These are phyloP conservation scores for Ginglymostoma cirratum DNA, from an alignment of 2,113 vertebrate species.

Conservation along the genomic window DNA sequence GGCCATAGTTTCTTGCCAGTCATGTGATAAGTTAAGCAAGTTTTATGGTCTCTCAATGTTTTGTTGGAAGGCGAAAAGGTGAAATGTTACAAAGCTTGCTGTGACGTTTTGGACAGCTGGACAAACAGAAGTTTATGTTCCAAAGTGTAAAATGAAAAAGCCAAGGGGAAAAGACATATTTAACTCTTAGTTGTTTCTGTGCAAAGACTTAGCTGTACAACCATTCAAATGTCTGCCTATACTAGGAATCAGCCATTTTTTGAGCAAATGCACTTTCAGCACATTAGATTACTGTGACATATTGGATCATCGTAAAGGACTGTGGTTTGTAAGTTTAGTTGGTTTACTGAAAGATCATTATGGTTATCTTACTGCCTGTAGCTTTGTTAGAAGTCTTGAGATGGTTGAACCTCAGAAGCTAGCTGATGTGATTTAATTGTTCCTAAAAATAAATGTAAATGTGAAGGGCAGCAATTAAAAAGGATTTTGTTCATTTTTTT, in stretches of 20 bases:
- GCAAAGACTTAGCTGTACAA: neutral
- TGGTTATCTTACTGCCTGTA: neutral
- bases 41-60: neutral
- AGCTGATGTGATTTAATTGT: slow-evolving; percentile 4
- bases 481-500: neutral
- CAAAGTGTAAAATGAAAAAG: neutral
- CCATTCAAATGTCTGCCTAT: neutral
- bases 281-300: neutral
- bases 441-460: neutral
- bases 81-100: neutral
- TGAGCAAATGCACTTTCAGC: neutral
- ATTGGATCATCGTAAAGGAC: neutral
- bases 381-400: neutral
- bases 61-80: neutral
- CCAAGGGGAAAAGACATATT: neutral
- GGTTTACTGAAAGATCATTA: neutral
- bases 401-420: neutral
- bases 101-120: neutral
- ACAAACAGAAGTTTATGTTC: neutral
- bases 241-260: neutral
- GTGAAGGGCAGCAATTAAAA: slow-evolving; percentile 5
- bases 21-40: neutral
- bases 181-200: neutral
- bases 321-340: neutral
- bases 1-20: neutral